These are phyloP conservation scores for Cromileptes altivelis DNA, from an alignment of 2,113 vertebrate genomes.

Conservation along the genomic window DNA sequence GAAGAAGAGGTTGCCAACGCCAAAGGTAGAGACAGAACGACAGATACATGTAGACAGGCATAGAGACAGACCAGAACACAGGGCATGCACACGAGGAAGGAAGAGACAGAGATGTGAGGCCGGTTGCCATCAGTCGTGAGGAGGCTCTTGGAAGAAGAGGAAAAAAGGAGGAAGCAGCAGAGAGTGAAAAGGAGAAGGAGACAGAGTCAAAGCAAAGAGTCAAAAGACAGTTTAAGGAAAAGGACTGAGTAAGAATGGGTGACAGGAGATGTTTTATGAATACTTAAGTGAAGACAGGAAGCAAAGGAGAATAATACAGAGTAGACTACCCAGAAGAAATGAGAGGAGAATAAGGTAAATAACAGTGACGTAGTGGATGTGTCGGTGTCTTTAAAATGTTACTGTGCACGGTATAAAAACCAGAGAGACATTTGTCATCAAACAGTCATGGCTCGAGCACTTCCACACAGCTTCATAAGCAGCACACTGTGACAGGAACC, in stretches of 20 bases:
- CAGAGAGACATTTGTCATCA: conserved; percentile 33
- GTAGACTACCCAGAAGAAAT: background rate
- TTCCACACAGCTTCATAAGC: conserved; percentile 33
- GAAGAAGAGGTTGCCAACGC: conserved; percentile 34
- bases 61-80: conserved; percentile 39
- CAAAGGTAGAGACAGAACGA: conserved; percentile 41
- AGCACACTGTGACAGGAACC: conserved; percentile 46
- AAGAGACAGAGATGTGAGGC: conserved; percentile 31
- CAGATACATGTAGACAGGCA: conserved; percentile 38
- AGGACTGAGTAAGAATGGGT: background rate
- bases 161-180: background rate
- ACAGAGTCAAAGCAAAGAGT: conserved; percentile 13
- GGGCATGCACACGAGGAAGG: conserved; percentile 12
- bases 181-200: conserved; percentile 17
- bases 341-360: background rate
- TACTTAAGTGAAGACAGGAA: background rate
- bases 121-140: conserved; percentile 32
- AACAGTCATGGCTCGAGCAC: conserved; percentile 48
- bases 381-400: conserved; percentile 29
- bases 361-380: background rate
- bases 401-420: conserved; percentile 12
- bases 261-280: background rate
- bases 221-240: conserved; percentile 29
- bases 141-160: conserved; percentile 12
- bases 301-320: background rate